These are phyloP conservation scores for Lypha dubia DNA, from an alignment of 2,888 invertebrate genomes.

Conservation along the genomic window DNA sequence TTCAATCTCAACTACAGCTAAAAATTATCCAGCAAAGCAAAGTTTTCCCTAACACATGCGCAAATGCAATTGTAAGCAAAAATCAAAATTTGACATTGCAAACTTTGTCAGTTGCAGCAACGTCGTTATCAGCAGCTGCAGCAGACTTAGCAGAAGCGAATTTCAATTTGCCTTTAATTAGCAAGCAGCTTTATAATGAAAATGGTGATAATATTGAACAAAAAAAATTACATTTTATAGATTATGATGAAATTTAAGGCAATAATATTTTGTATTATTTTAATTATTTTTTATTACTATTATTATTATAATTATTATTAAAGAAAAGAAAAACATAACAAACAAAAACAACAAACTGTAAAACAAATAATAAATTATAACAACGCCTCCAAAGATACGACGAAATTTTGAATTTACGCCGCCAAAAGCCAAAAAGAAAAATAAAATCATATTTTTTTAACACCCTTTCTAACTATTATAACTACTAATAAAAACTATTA, in stretches of 20 bases:
- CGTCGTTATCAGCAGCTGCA: slow-evolving; percentile 33
- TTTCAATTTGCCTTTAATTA: slow-evolving; percentile 71
- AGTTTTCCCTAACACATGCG: slow-evolving; percentile 64
- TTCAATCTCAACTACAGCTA: slow-evolving; percentile 52
- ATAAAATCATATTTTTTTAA: slow-evolving; percentile 69
- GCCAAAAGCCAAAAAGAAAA: slow-evolving; percentile 73
- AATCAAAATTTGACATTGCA: slow-evolving; percentile 42
- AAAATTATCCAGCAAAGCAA: slow-evolving; percentile 58
- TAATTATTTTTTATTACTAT: slow-evolving; percentile 63
- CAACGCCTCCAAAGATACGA: slow-evolving; percentile 72
- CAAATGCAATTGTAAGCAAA: slow-evolving; percentile 45
- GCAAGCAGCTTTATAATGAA: slow-evolving; percentile 71
- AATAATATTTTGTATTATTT: slow-evolving; percentile 74
- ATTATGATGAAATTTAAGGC: slow-evolving; percentile 72
- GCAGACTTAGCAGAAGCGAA: slow-evolving; percentile 57
- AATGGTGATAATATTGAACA: slow-evolving; percentile 71
- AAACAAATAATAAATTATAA: slow-evolving; percentile 67
- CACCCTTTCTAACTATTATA: slow-evolving; percentile 67
- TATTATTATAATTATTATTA: too few relatives aligned
- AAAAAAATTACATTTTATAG: slow-evolving; percentile 72
- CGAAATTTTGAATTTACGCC: slow-evolving; percentile 73
- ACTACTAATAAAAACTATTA: slow-evolving; percentile 64
- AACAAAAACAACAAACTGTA: slow-evolving; percentile 56
- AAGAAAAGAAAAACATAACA: slow-evolving; percentile 72
- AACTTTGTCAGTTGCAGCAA: slow-evolving; percentile 48